Percentiles rank a stretch among this genome's conserved stretches.
Conservation (phyloP, 2,797 vertebrate species). For the Thamnophis elegans region DNA sequence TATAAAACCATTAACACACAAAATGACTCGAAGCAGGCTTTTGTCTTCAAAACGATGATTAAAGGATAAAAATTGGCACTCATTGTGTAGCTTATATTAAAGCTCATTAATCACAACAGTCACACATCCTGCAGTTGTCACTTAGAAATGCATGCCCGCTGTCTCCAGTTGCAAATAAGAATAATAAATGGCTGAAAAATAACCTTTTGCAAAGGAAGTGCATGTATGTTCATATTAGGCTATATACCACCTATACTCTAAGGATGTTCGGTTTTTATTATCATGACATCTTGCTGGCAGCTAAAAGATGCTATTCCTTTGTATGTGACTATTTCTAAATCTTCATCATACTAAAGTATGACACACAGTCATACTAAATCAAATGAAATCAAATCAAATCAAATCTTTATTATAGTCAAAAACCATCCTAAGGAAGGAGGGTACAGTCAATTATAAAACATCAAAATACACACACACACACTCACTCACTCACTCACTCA, state of each 20-base stretch:
- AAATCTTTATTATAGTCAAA: background rate
- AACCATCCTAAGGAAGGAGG: background rate
- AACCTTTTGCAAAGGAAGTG: conserved; percentile 14
- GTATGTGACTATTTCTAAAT: background rate
- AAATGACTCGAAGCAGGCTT: conserved; percentile 33
- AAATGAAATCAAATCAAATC: background rate
- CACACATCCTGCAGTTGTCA: conserved; percentile 7
- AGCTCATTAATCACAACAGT: conserved; percentile 30
- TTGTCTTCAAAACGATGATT: conserved; percentile 28
- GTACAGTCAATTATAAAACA: background rate
- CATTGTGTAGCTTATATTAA: conserved; percentile 29
- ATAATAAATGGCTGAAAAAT: conserved; percentile 29
- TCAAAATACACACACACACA: background rate
- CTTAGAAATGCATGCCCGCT: conserved; percentile 12
- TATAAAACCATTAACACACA: conserved; percentile 32
- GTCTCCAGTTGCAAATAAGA: conserved; percentile 25
- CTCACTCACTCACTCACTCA: no score
- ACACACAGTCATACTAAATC: background rate
- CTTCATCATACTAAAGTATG: no score
- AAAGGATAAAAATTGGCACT: conserved; percentile 28
- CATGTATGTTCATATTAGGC: background rate
- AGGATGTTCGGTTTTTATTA: background rate
- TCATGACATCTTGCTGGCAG: rapidly evolving
- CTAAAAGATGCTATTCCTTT: background rate
- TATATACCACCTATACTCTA: background rate